These are phyloP conservation scores for Sciaenops ocellatus DNA, from an alignment of 2,797 vertebrate species.

Conservation along the genomic window DNA sequence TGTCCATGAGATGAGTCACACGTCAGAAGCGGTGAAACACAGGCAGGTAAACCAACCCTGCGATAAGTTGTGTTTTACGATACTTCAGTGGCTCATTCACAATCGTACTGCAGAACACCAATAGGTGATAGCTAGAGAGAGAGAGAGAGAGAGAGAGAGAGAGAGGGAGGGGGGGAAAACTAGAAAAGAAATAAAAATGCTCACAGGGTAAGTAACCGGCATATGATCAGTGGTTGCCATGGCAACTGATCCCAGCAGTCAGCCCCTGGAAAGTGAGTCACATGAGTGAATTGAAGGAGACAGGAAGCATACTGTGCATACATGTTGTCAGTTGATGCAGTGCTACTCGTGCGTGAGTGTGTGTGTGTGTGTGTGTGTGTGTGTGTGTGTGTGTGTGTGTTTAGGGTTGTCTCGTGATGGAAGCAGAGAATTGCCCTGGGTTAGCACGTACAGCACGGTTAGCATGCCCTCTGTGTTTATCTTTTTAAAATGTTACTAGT, in stretches of 20 bases:
- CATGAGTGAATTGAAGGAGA: constrained; percentile 84
- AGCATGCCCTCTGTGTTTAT: constrained; percentile 20
- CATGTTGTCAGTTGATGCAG: constrained; percentile 50
- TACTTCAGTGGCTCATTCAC: constrained; percentile 59
- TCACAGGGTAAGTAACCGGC: constrained; percentile 79
- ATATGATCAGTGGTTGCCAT: constrained; percentile 87
- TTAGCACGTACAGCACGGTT: neutral
- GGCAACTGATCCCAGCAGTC: constrained; percentile 88
- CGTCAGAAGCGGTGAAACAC: constrained; percentile 16
- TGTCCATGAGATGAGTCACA: constrained; percentile 28
- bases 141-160: neutral
- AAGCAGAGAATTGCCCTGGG: neutral
- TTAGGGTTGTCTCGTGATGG: constrained; percentile 34
- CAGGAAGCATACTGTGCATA: constrained; percentile 72
- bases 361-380: constrained; percentile 20
- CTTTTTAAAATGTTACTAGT: too few species aligned
- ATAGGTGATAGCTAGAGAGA: constrained; percentile 36
- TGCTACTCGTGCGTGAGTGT: constrained; percentile 7
- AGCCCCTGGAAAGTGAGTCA: constrained; percentile 85
- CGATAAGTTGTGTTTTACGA: constrained; percentile 37
- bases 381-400: constrained; percentile 22
- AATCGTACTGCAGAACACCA: constrained; percentile 35
- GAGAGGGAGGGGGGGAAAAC: neutral
- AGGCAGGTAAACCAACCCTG: neutral
- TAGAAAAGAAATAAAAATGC: constrained; percentile 49